A percentile compares a stretch with the other conserved stretches of the same genome.
Conservation (phyloP, 2,797 vertebrate genomes). For the Chromobotia macracanthus region DNA sequence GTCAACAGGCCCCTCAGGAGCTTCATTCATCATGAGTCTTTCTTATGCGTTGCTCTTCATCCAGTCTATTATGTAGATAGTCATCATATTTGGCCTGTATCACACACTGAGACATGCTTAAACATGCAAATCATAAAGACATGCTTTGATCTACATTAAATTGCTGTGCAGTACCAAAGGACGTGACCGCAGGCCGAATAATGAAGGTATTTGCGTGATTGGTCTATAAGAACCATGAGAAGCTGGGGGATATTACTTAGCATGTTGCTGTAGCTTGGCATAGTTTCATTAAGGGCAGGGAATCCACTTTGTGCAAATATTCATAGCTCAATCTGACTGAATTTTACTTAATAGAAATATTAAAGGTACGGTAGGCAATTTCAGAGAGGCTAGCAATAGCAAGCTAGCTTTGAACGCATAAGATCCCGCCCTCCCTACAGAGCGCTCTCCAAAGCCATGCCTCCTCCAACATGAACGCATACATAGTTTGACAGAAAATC, state of each 20-base stretch:
- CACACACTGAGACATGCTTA: background rate
- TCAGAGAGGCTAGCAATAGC: too few relatives aligned
- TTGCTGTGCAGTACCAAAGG: background rate
- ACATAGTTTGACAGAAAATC: too few relatives aligned
- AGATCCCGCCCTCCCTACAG: too few relatives aligned
- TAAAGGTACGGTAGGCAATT: too few relatives aligned
- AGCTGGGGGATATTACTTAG: background rate
- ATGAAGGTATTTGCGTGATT: background rate
- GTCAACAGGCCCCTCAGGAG: constrained; percentile 25
- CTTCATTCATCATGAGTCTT: background rate
- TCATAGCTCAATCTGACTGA: too few relatives aligned
- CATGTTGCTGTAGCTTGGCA: too few relatives aligned
- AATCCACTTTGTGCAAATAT: too few relatives aligned
- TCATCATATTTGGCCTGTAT: background rate
- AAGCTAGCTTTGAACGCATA: too few relatives aligned
- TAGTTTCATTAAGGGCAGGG: too few relatives aligned
- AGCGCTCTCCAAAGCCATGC: too few relatives aligned
- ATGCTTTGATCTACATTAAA: background rate
- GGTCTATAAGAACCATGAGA: background rate
- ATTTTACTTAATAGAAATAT: too few relatives aligned
- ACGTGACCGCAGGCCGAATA: background rate
- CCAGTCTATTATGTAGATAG: background rate
- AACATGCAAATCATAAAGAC: background rate
- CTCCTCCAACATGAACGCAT: too few relatives aligned
- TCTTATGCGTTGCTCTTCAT: background rate